phyloP scores from a whole-genome alignment of 2,888 invertebrate species.

The Athalia circularis region DNA sequence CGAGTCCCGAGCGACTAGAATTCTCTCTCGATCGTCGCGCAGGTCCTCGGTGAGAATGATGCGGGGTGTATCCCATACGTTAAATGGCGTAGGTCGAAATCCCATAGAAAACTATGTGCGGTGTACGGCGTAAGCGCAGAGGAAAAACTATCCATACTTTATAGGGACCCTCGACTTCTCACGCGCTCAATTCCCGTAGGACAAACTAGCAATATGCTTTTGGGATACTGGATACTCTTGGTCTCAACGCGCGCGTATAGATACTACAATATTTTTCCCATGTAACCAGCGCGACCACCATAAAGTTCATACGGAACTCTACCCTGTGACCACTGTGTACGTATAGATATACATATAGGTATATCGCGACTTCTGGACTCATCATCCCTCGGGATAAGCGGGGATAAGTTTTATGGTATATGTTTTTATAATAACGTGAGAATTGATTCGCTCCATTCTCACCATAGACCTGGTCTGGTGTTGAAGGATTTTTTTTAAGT shows the following conservation, averaged over 20 bases:
- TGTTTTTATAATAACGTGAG: constrained; percentile 24
- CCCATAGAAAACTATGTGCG: too few species aligned
- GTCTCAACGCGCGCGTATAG: constrained; percentile 52
- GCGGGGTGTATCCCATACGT: too few species aligned
- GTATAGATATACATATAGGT: too few species aligned
- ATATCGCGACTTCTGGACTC: not conserved
- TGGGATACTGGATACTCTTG: constrained; percentile 69
- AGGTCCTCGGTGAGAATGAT: not conserved
- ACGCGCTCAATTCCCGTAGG: constrained; percentile 61
- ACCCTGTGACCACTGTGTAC: constrained; percentile 45
- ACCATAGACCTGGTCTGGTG: too few species aligned
- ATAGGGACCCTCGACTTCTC: constrained; percentile 44
- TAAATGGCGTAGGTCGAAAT: too few species aligned
- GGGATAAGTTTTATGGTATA: too few species aligned
- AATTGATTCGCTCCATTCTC: not conserved
- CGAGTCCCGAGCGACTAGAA: not conserved
- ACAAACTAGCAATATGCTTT: constrained; percentile 69
- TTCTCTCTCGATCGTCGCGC: not conserved
- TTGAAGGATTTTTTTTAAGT: too few species aligned
- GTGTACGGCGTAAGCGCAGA: too few species aligned
- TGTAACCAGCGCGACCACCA: constrained; percentile 59
- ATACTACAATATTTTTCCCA: constrained; percentile 66
- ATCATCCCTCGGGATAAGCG: too few species aligned
- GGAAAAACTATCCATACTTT: too few species aligned
- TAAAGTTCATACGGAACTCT: constrained; percentile 51